These are phyloP conservation scores for Lepidochitona cinerea DNA, from an alignment of 2,888 invertebrate genomes.

Conservation along the genomic window DNA sequence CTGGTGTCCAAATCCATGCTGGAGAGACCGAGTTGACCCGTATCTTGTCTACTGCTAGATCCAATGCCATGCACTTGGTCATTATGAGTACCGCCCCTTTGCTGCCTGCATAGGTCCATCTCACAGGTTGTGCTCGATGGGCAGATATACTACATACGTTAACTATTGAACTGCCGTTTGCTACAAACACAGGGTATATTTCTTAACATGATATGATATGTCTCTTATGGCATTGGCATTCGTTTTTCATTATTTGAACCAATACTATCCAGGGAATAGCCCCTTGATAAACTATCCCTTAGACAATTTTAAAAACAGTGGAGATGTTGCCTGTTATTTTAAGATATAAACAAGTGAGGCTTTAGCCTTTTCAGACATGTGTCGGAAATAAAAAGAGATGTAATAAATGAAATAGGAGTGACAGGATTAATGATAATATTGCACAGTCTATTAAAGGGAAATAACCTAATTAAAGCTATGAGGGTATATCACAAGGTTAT, in stretches of 20 bases:
- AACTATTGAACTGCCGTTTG: slow-evolving; percentile 10
- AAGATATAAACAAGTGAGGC: no score
- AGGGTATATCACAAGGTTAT: no score
- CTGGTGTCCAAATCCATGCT: slow-evolving; percentile 25
- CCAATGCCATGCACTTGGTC: slow-evolving; percentile 25
- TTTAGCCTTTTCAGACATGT: no score
- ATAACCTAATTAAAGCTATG: no score
- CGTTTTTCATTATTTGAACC: not conserved
- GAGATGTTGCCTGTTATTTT: no score
- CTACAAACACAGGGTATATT: not conserved
- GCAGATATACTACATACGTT: slow-evolving; percentile 22
- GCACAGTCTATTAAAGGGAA: no score
- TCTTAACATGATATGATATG: not conserved
- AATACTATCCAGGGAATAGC: not conserved
- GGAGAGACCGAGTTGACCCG: slow-evolving; percentile 29
- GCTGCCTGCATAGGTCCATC: slow-evolving; percentile 24
- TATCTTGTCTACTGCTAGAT: slow-evolving; percentile 17
- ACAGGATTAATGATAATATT: no score
- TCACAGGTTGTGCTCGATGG: slow-evolving; percentile 13
- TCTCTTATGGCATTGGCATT: not conserved
- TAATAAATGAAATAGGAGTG: no score
- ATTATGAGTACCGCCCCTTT: slow-evolving; percentile 24
- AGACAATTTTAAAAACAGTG: not conserved
- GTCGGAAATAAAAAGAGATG: no score
- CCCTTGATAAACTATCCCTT: not conserved